A percentile compares a stretch with the other conserved stretches of the same genome.
phyloP scores from a whole-genome alignment of 2,113 vertebrate genomes.

The Psittacula cyanocephala region DNA sequence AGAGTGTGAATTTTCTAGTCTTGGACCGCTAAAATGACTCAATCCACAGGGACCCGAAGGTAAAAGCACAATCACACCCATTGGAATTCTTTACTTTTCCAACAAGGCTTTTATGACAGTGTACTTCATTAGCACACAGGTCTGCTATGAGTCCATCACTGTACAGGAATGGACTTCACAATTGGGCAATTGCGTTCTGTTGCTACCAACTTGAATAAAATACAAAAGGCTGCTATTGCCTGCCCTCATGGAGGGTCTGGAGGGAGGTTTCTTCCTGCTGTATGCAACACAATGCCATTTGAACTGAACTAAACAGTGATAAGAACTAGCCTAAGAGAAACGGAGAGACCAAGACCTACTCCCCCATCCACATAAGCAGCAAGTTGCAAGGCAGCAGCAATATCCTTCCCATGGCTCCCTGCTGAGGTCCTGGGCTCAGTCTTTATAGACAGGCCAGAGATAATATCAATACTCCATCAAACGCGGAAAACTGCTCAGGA shows the following conservation, averaged over 20 bases:
- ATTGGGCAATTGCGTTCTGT: not conserved
- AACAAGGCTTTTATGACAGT: not conserved
- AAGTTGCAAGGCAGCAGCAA: not conserved
- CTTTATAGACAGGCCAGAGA: not conserved
- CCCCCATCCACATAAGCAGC: fast-evolving
- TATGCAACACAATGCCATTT: not conserved
- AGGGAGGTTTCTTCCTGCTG: not conserved
- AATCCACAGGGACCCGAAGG: not conserved
- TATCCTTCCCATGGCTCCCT: not conserved
- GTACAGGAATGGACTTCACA: not conserved
- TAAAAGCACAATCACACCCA: not conserved
- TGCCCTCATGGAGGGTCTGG: not conserved
- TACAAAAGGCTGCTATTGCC: not conserved
- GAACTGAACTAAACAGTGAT: not conserved
- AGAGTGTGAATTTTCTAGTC: not conserved
- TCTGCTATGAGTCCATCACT: not conserved
- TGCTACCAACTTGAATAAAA: not conserved
- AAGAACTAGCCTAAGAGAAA: not conserved
- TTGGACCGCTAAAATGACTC: not conserved
- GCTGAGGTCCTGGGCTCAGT: not conserved
- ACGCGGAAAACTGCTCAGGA: not conserved
- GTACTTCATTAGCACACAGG: not conserved
- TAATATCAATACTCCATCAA: fast-evolving
- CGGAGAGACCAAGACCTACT: not conserved
- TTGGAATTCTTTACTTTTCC: not conserved